phyloP scores from a whole-genome alignment of 2,797 vertebrate species.

The Pseudochirops corinnae region DNA sequence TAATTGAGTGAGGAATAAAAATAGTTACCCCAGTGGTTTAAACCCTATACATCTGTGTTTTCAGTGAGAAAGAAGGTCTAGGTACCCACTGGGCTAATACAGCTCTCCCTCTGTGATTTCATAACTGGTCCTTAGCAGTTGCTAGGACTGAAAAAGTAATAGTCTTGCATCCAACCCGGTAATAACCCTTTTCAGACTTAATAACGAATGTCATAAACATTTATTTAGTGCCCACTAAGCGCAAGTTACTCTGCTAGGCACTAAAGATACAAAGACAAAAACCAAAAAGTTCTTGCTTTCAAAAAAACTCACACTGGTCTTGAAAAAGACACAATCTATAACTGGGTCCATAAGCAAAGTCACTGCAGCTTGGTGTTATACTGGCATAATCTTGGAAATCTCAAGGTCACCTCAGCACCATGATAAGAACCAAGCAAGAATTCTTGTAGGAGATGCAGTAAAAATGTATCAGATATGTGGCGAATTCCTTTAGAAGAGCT shows the following conservation, averaged over 20 bases:
- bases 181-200: background rate
- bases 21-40: background rate
- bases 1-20: background rate
- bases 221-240: background rate
- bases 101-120: background rate
- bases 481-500: background rate
- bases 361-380: background rate
- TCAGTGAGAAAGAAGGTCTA: background rate
- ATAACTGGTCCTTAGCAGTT: background rate
- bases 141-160: background rate
- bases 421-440: background rate
- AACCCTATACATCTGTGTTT: background rate
- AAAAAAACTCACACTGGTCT: background rate
- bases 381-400: background rate
- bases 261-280: background rate
- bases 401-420: background rate
- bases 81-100: background rate
- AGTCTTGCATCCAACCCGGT: background rate
- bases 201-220: background rate
- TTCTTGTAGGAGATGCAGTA: background rate
- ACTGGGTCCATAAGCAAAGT: background rate
- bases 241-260: background rate
- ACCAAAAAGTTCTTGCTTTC: background rate
- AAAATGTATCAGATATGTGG: background rate
- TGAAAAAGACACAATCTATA: background rate